phyloP scores from a whole-genome alignment of 2,113 vertebrate genomes.

The rat (Rattus norvegicus) region GRCr8 NC_086019.1:82489001-82489500 shows the following conservation, averaged over 20 bases:
- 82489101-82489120: slow-evolving; percentile 68
- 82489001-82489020: slow-evolving; percentile 59
- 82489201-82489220: slow-evolving; percentile 78
- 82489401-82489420: slow-evolving; percentile 79
- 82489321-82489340: slow-evolving; percentile 77
- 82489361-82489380: slow-evolving; percentile 76
- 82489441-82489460: slow-evolving; percentile 82
- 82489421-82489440: slow-evolving; percentile 81
- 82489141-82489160: slow-evolving; percentile 70
- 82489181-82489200: slow-evolving; percentile 43
- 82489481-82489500: too few relatives aligned
- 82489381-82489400: slow-evolving; percentile 68
- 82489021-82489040: background rate
- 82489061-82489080: slow-evolving; percentile 52
- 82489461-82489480: too few relatives aligned
- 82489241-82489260: slow-evolving; percentile 80
- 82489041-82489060: slow-evolving; percentile 72
- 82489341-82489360: slow-evolving; percentile 79
- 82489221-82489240: slow-evolving; percentile 76
- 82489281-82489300: slow-evolving; percentile 78
- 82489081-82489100: slow-evolving; percentile 66
- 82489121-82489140: slow-evolving; percentile 70
- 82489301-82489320: slow-evolving; percentile 73
- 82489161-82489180: slow-evolving; percentile 71
- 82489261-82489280: slow-evolving; percentile 57